Evolutionary conservation across 2,113 vertebrate genomes (phyloP), one percentile per base, ranked within the genome.

Genomic region (Sigmodon hispidus): DNA sequence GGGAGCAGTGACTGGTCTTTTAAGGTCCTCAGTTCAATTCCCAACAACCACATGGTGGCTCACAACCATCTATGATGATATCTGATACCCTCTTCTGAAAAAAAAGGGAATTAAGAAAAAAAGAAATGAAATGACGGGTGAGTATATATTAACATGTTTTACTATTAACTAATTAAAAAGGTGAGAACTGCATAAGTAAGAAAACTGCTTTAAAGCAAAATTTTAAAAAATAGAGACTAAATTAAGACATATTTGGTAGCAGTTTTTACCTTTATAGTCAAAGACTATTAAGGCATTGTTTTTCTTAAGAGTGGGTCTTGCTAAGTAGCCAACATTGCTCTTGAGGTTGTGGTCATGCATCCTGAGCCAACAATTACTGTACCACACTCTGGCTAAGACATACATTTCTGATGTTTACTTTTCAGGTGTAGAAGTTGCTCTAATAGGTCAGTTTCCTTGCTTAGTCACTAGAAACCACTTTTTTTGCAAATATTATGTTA

Each of bases 391-490:
- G 43, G 31, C 34, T n/a, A 72, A 81, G 21, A 6, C 6, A 19
- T 76, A 50, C 3, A 90, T 86, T 90, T 94, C 81, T 69, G 90
- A 73, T 22, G 57, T 26, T 7, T 7, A 59, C 17, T 93, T 94
- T 87, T 77, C 70, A 90, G 70, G n/a, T 79, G 88, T 59, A 36
- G 36, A 96, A 95, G 75, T 70, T 40, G n/a, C 36, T 52, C 40
- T 65, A 70, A 63, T 55, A 80, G n/a, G 22, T 57, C 31, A 88
- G 12, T 67, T 96, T 87, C 84, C 93, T 76, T 84, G 69, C 29
- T 45, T 70, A 92, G 88, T 93, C 43, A 19, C n/a, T 43, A 73
- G 31, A 15, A 93, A 67, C 9, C 89, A 77, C 34, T 93, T 61
- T 61, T 91, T 29, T 85, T 92, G 36, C 29, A 70, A 93, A 69